Base-by-base conservation (phyloP, 2,797 vertebrate genomes). In the Esox lucius region DNA sequence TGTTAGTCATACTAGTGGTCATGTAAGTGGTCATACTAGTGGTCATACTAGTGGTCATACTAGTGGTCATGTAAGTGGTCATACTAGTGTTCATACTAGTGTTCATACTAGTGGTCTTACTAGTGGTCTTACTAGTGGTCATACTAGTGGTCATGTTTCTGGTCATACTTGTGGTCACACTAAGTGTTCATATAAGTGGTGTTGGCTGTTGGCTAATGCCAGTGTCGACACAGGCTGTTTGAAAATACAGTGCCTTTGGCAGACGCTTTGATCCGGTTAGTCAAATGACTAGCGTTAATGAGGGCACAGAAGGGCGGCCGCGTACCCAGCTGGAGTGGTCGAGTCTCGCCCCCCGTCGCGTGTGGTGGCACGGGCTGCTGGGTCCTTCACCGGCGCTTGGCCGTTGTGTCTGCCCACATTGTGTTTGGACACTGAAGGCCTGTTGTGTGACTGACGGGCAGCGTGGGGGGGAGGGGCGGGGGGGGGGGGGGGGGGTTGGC, bases 371-470 rank as follows among this genome's bases (percentile, higher is more conserved):
- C 56, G 62, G 70, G 39, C 66, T 48, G 24, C 69, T 62, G 64
- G 69, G 68, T 28, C 69, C 39, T 66, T 61, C 22, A 11, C 56
- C 22, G 56, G 56, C 3, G 22, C n/a, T 75, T 75, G 79, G 67
- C 73, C 39, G 13, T 51, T 75, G 33, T 59, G 49, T 17, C 49
- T 13, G 70, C 2, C 56, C 31, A 83, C 74, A 81, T 82, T 86
- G 84, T 87, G 51, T 4, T 2, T 17, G 53, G 73, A 78, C 76
- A 88, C 79, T 73, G 72, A 77, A 62, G 72, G 79, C 68, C 75
- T 80, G 70, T 84, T 88, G 68, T 80, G 70, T 75, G 72, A 73
- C 59, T 33, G 76, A 68, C 42, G 42, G 42, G 42, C 42, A 46
- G 42, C 42, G 42, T 46, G 42, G 9, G 42, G 9, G 33, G 33